Evolutionary conservation across 53 echinoderm and acorn worm genomes (phyloP).

Genomic region (Astropecten irregularis): DNA sequence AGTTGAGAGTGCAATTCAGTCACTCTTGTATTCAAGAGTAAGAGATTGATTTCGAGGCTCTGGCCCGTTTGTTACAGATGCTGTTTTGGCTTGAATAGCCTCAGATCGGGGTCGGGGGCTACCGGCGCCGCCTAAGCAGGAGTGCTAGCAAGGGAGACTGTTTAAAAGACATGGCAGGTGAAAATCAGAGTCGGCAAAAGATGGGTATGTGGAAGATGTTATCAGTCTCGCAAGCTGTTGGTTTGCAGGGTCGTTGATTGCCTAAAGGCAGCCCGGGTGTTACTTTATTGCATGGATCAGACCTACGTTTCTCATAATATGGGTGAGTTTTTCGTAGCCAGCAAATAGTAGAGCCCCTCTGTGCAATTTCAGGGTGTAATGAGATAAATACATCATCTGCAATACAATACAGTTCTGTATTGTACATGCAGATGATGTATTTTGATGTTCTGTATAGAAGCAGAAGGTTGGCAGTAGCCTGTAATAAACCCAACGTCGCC

Average conservation of each 20-base stretch:
- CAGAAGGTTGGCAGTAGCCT: no score
- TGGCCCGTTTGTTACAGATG: constrained; percentile 38
- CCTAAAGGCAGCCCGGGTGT: not conserved
- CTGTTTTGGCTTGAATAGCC: constrained; percentile 31
- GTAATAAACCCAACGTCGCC: no score
- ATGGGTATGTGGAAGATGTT: constrained; percentile 47
- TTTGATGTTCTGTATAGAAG: no score
- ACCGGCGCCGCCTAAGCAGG: constrained; percentile 46
- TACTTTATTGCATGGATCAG: not conserved
- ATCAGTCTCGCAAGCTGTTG: not conserved
- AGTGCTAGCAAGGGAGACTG: constrained; percentile 31
- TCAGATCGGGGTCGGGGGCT: constrained; percentile 31
- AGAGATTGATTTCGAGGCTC: constrained; percentile 36
- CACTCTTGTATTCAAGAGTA: not conserved
- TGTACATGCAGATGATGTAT: no score
- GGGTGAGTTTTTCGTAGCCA: constrained; percentile 36
- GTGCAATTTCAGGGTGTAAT: not conserved
- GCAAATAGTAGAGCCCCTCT: not conserved
- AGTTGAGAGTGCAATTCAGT: not conserved
- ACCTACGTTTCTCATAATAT: not conserved
- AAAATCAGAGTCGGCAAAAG: constrained; percentile 27
- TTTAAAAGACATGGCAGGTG: constrained; percentile 45
- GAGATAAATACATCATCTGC: not conserved
- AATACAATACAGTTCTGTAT: not conserved
- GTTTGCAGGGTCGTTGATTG: not conserved